Evolutionary conservation across 1,140 invertebrate species (phyloP), one percentile per base, ranked within the genome.

Genomic region (Aphelinus certus): DNA sequence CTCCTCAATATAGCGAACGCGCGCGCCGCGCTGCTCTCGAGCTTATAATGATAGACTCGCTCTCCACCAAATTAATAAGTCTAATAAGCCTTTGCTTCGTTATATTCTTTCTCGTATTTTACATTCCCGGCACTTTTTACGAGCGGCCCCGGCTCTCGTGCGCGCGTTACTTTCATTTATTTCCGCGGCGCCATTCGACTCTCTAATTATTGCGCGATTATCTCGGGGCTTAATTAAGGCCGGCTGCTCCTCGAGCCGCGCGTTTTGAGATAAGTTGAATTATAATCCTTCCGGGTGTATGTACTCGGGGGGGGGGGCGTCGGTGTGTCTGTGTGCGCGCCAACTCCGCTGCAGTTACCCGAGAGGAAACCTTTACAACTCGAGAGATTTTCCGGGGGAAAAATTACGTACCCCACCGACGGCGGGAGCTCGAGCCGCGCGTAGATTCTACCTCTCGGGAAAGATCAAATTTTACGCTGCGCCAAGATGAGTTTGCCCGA

Each of bases 11-110:
- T 45, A 4, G 2, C 61, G 48, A 46, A 56, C 26, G 48, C 60
- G 42, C 46, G 56, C 7, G 67, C 46, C 57, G 26, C 58, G 43
- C 43, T 60, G 7, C 47, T 43, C 64, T 48, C 57, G 10, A 4
- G 43, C 47, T 7, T 57, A 47, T 74, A 74, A 75, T 75, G 26
- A 75, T 70, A 75, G 66, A 70, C 66, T 65, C 61, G 51, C 65
- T 45, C 5, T 26, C 26, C 26, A 43, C 48, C 67, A 70, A 75
- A 75, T 75, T 75, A 75, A 75, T 75, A 75, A 75, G 73, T 70
- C 68, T 75, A 75, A 75, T 70, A 64, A 75, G 60, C 67, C 56
- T 65, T 75, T 0, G 26, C 62, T 64, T 64, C 61, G 46, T 65
- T 75, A 57, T 58, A 56, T 47, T 69, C 46, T 68, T 51, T 47